Evolutionary conservation across 2,113 vertebrate species (phyloP), one percentile per base, ranked within the genome.

Genomic region (Prietella phreatophila): DNA sequence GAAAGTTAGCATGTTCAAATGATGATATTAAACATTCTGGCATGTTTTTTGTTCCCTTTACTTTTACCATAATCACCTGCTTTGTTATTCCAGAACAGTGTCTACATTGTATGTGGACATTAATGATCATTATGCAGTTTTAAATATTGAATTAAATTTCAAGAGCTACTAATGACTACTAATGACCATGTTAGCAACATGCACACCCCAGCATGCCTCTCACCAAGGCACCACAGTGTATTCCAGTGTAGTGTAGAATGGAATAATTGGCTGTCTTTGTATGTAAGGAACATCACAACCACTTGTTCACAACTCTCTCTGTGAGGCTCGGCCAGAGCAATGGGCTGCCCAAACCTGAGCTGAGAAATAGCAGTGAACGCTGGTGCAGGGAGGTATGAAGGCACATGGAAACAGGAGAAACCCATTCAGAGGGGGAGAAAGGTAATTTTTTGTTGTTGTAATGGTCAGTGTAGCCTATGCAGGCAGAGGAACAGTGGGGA

Each of bases 391-490:
- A 60, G 80, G 39, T 30, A 78, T 47, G 60, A 76, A 61, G 69
- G 56, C 67, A 13, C n/a, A 63, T 75, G n/a, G 69, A 69, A 83
- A 73, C 73, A 71, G 42, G 50, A 85, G 76, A 47, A 65, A 61
- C 60, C 60, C 83, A 67, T 73, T 86, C 1, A 39, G 42, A 61
- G 27, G 55, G 55, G 42, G 55, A 55, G 82, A 56, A 86, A 60
- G 73, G 81, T 81, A 33, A 75, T 92, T 90, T 91, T 91, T 88
- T 88, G 83, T 85, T 85, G 87, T 78, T 85, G 63, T 91, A 90
- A 90, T 91, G 90, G 90, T 89, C 83, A 91, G 83, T 84, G 90
- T 85, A 73, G 85, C 79, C 84, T 88, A 80, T 85, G 88, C 88
- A 78, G 87, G 71, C 76, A 60, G 80, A 55, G 17, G 39, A 85